Evolutionary conservation across 2,797 vertebrate species (phyloP), one percentile per base, ranked within the genome.

Genomic region (Serranus cabrilla): DNA sequence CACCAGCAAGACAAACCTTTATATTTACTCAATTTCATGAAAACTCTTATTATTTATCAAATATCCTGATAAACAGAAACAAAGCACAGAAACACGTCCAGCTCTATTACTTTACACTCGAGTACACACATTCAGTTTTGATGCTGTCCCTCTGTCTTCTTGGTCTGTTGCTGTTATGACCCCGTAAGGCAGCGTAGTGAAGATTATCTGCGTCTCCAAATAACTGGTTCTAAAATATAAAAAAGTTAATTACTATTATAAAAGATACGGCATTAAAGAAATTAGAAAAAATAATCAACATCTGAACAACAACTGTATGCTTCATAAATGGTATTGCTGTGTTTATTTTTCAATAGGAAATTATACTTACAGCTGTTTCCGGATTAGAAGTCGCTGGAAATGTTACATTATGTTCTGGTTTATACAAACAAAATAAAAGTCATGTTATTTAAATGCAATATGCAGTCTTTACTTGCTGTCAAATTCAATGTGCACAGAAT

Each of bases 141-240:
- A 17, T 2, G 16, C 74, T 13, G 8, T 71, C 37, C 0, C 5
- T 21, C 14, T 63, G 61, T 74, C 27, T 40, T 77, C 65, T 78
- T 14, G 77, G 18, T 52, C 13, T 63, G 45, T 23, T 71, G 56
- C 31, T n/a, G 2, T 37, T 59, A 13, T 43, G 45, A 12, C 42
- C 13, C n/a, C 47, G 68, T 17, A 88, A 4, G 40, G 80, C 81
- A 39, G 74, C 84, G 17, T 86, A 82, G 59, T 86, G 84, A 10
- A 86, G 54, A 34, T 71, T 40, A 4, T 80, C 76, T 65, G 11
- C 12, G 6, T 86, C 77, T 49, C 67, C 5, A 20, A 1, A 2
- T 37, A 9, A 11, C 76, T 80, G 62, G 14, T 31, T 8, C 70
- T 2, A 55, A 66, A 58, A 49, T n/a, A 56, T 17, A 42, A 50